A percentile compares a stretch with the other conserved stretches of the same genome.
phyloP scores from a whole-genome alignment of 2,113 vertebrate species.

The Leptodactylus fuscus region DNA sequence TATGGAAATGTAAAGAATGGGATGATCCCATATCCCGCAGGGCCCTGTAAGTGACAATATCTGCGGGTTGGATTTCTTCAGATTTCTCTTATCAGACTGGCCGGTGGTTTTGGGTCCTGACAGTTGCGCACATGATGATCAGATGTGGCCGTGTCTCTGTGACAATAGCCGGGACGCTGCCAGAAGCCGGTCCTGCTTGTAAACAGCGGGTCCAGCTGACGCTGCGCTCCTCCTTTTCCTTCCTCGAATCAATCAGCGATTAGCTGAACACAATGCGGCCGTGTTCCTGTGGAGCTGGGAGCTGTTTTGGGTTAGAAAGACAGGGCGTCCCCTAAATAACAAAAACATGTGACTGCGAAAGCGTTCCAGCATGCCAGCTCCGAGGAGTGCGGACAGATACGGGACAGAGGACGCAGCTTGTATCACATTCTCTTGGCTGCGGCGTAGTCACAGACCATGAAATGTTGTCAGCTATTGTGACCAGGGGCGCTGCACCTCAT shows the following conservation, averaged over 20 bases:
- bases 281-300: conserved; percentile 49
- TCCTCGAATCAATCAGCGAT: conserved; percentile 32
- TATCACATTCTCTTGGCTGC: background rate
- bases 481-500: background rate
- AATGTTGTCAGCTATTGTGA: background rate
- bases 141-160: background rate
- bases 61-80: too few species aligned
- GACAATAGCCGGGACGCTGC: background rate
- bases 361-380: background rate
- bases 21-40: too few species aligned
- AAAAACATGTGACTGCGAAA: conserved; percentile 8
- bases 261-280: conserved; percentile 38
- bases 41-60: too few species aligned
- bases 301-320: conserved; percentile 48
- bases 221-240: conserved; percentile 28
- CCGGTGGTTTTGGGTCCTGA: background rate
- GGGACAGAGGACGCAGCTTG: background rate
- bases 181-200: background rate
- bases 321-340: conserved; percentile 50
- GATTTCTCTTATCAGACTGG: too few species aligned
- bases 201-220: conserved; percentile 30
- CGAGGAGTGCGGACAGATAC: background rate
- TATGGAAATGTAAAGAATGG: too few species aligned
- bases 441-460: background rate
- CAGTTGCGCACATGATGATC: conserved; percentile 9